Evolutionary conservation across 2,797 vertebrate genomes (phyloP).

Genomic region (Urocyon cinereoargenteus): DNA sequence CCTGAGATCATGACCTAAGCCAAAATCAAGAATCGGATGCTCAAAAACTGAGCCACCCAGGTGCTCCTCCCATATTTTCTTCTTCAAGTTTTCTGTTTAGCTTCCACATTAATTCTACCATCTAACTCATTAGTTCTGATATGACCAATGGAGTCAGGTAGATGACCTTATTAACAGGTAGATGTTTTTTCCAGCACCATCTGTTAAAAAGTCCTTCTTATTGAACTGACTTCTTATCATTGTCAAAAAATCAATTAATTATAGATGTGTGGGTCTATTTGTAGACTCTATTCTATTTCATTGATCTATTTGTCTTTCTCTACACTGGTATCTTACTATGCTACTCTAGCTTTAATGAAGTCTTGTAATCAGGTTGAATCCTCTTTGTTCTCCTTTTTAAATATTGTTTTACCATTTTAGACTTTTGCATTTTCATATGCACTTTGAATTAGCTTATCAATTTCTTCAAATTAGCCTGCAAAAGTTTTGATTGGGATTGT

Average conservation of each 20-base stretch:
- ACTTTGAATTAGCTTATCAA: neutral
- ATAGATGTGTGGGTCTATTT: neutral
- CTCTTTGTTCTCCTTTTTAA: conserved; percentile 25
- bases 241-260: conserved; percentile 65
- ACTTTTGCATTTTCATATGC: conserved; percentile 20
- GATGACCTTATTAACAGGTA: conserved; percentile 41
- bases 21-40: neutral
- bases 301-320: conserved; percentile 49
- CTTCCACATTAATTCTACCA: neutral
- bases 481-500: neutral
- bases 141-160: neutral
- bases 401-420: neutral
- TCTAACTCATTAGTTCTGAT: conserved; percentile 20
- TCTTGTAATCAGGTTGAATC: conserved; percentile 29
- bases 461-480: conserved; percentile 49
- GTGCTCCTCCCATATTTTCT: neutral
- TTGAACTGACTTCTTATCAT: conserved; percentile 34
- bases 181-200: neutral
- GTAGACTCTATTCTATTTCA: conserved; percentile 23
- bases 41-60: neutral
- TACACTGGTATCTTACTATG: neutral
- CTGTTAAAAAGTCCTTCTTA: conserved; percentile 57
- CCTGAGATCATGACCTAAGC: neutral
- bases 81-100: conserved; percentile 39
- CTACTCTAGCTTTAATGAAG: conserved; percentile 43